Percentiles rank a stretch among this genome's conserved stretches.
phyloP scores from a whole-genome alignment of 2,113 vertebrate genomes.

The Emydura subglobosa region DNA sequence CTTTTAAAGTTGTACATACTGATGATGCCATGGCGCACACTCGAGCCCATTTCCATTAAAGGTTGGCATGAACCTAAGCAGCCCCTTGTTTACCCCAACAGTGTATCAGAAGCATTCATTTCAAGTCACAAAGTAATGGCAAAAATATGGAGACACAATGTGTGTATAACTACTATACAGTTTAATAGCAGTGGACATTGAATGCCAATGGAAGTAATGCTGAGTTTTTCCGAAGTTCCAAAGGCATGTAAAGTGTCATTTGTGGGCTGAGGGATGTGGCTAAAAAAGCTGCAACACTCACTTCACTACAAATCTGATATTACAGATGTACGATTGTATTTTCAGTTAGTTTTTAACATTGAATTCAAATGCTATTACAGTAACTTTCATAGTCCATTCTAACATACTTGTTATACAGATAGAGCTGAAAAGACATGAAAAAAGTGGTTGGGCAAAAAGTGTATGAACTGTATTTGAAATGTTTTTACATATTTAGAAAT shows the following conservation, averaged over 20 bases:
- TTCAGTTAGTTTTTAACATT: not conserved
- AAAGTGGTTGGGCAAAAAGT: not conserved
- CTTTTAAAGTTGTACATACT: rapidly evolving
- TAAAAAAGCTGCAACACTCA: too few species aligned
- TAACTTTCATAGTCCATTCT: not conserved
- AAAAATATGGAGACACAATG: too few species aligned
- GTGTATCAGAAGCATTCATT: too few species aligned
- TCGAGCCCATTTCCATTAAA: not conserved
- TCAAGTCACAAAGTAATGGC: not conserved
- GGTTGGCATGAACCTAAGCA: rapidly evolving
- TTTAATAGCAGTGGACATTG: not conserved
- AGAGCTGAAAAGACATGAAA: not conserved
- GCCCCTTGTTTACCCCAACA: not conserved
- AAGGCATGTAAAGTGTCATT: not conserved
- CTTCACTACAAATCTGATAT: not conserved
- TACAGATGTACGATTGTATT: not conserved
- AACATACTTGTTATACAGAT: not conserved
- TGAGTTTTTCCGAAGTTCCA: not conserved
- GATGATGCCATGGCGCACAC: rapidly evolving
- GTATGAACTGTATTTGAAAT: not conserved
- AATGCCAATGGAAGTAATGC: rapidly evolving
- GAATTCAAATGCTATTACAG: not conserved
- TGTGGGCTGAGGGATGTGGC: not conserved
- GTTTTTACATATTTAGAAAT: not conserved
- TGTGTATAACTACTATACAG: rapidly evolving